Evolutionary conservation across 2,888 invertebrate genomes (phyloP).

Genomic region (Ditula angustiorana): DNA sequence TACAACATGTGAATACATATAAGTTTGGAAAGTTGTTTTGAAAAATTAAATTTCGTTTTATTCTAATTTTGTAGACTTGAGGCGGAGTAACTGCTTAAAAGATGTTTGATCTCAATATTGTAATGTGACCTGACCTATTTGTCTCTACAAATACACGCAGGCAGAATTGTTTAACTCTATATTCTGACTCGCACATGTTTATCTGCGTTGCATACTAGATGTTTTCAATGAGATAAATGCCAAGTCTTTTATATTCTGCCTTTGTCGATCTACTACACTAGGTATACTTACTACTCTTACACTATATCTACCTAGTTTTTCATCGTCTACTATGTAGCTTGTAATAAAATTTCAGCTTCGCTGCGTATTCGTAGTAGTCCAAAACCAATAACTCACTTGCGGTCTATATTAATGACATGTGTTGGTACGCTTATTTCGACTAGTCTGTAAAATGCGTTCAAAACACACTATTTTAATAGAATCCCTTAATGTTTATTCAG

Average conservation of each 20-base stretch:
- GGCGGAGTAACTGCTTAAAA: conserved; percentile 1
- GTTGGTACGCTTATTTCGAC: neutral
- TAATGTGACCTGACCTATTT: conserved; percentile 27
- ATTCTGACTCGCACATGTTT: neutral
- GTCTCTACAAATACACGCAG: neutral
- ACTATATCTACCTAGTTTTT: neutral
- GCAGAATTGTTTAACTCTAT: neutral
- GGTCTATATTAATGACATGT: neutral
- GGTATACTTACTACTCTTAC: conserved; percentile 9
- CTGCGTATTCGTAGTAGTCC: neutral
- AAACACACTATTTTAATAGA: neutral
- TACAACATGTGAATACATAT: conserved; percentile 37
- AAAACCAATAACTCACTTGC: neutral
- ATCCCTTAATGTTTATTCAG: conserved; percentile 32
- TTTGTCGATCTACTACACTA: neutral
- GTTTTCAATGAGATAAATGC: neutral
- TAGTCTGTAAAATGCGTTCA: neutral
- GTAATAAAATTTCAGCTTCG: no score
- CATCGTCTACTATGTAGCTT: neutral
- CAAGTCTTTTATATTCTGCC: neutral
- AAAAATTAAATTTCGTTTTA: conserved; percentile 19
- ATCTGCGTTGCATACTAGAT: neutral
- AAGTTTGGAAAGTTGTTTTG: conserved; percentile 32
- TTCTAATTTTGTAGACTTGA: conserved; percentile 5
- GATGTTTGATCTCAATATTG: conserved; percentile 13